Percentiles rank a stretch among this genome's conserved stretches.
Evolutionary conservation across 2,113 vertebrate species (phyloP).

Genomic region (Heterotis niloticus): DNA sequence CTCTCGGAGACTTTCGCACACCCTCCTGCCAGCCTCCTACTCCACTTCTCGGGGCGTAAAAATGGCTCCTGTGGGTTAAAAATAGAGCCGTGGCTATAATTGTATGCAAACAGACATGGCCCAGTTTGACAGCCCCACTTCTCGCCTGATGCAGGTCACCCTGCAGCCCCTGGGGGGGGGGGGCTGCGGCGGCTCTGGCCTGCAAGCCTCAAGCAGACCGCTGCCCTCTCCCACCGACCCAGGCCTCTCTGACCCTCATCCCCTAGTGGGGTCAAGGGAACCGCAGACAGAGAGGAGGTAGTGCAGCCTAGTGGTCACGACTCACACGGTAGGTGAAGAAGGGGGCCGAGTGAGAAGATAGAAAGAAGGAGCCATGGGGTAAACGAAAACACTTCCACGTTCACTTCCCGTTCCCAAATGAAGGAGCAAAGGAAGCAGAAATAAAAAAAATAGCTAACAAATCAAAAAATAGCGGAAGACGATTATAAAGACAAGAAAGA

Average conservation of each 20-base stretch:
- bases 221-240: too few species aligned
- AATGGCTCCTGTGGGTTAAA: not conserved
- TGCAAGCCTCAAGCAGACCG: not conserved
- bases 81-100: conserved; percentile 9
- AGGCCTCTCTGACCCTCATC: not conserved
- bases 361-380: not conserved
- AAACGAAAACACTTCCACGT: not conserved
- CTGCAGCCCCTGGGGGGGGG: not conserved
- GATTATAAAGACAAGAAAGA: not conserved
- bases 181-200: not conserved
- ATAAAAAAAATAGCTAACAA: conserved; percentile 12
- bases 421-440: conserved; percentile 12
- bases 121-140: not conserved
- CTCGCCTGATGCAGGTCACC: not conserved
- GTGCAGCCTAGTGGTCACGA: conserved; percentile 20
- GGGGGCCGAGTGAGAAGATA: not conserved
- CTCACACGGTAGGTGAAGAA: not conserved
- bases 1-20: not conserved
- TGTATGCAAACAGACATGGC: conserved; percentile 1
- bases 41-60: not conserved
- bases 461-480: conserved; percentile 2
- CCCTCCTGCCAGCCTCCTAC: not conserved
- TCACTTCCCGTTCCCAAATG: too few species aligned
- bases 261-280: not conserved
- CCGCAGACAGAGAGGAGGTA: not conserved